Conservation (phyloP, 1,140 invertebrate species). For the Caenorhabditis briggsae region DNA sequence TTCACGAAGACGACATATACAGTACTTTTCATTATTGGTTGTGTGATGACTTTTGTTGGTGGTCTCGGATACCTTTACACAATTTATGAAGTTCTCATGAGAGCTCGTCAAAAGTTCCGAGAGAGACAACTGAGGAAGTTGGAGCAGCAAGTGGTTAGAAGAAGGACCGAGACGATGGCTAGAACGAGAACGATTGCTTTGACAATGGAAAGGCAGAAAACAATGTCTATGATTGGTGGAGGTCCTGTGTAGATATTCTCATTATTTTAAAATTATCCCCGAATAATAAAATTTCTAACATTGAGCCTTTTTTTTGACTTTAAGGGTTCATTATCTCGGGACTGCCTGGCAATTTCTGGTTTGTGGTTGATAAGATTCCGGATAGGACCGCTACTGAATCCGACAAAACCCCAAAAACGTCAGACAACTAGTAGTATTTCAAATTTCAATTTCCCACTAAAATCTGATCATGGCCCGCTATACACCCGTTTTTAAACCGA, state of each 20-base stretch:
- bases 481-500: too few relatives aligned
- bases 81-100: constrained; percentile 20
- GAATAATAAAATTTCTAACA: too few relatives aligned
- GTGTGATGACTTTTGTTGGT: constrained; percentile 30
- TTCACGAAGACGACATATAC: constrained; percentile 10
- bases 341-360: too few relatives aligned
- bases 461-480: too few relatives aligned
- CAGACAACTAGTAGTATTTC: too few relatives aligned
- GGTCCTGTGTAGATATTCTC: not conserved
- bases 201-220: constrained; percentile 16
- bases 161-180: constrained; percentile 43
- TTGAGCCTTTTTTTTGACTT: too few relatives aligned
- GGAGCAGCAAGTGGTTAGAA: constrained; percentile 29
- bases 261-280: too few relatives aligned
- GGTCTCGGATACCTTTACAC: constrained; percentile 46
- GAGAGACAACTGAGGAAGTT: constrained; percentile 15
- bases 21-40: constrained; percentile 19
- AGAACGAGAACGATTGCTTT: constrained; percentile 32
- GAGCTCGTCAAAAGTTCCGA: constrained; percentile 29
- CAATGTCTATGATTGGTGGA: constrained; percentile 37
- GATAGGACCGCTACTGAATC: too few relatives aligned
- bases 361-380: too few relatives aligned
- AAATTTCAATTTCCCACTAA: too few relatives aligned
- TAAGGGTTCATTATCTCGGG: too few relatives aligned
- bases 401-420: too few relatives aligned